Conservation (phyloP, 2,888 invertebrate species). For the Orchesella flavescens region DNA sequence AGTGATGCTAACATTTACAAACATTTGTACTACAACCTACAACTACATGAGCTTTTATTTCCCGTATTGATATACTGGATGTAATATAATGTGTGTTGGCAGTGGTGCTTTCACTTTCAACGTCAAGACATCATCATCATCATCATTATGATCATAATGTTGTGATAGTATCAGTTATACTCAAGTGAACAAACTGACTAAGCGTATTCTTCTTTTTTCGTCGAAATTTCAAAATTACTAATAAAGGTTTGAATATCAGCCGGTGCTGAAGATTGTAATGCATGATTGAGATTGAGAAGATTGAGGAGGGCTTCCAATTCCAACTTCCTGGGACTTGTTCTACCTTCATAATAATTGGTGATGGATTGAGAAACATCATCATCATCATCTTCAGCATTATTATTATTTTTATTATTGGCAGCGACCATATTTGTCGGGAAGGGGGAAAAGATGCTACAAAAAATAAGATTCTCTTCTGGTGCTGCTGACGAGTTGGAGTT, state of each 20-base stretch:
- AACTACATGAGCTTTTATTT: slow-evolving; percentile 8
- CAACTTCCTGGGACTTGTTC: not conserved
- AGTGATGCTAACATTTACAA: too few relatives aligned
- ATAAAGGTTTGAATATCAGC: slow-evolving; percentile 14
- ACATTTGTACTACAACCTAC: slow-evolving; percentile 7
- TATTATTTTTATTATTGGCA: too few relatives aligned
- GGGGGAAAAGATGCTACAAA: too few relatives aligned
- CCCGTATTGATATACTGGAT: too few relatives aligned
- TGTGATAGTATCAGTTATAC: not conserved
- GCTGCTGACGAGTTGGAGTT: too few relatives aligned
- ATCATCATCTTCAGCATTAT: too few relatives aligned
- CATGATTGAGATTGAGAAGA: not conserved
- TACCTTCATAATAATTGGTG: not conserved
- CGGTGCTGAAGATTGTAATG: slow-evolving; percentile 8
- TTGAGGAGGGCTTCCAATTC: not conserved
- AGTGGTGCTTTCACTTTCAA: slow-evolving; percentile 15
- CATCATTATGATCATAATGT: slow-evolving; percentile 1
- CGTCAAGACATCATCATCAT: not conserved
- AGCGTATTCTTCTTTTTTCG: slow-evolving; percentile 58
- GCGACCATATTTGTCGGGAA: too few relatives aligned
- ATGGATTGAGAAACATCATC: not conserved
- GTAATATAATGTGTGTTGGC: slow-evolving; percentile 18
- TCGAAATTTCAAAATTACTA: slow-evolving; percentile 44
- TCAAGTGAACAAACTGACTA: slow-evolving; percentile 1
- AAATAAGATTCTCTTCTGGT: too few relatives aligned